A percentile compares a stretch with the other conserved stretches of the same genome.
Evolutionary conservation across 1,140 invertebrate species (phyloP).

Genomic region (Ceratosolen fusciceps): DNA sequence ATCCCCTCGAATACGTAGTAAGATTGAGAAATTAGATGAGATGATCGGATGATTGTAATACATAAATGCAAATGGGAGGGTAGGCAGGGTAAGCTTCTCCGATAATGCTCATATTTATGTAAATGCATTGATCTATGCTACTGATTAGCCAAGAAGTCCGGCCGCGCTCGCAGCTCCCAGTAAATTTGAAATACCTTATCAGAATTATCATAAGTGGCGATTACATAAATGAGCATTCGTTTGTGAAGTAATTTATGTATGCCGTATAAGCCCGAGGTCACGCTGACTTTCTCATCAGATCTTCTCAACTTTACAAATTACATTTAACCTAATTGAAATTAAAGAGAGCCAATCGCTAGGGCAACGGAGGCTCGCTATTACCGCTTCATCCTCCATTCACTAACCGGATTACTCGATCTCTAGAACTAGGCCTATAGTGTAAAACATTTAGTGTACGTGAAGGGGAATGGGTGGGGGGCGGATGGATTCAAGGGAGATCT

Average conservation of each 20-base stretch:
- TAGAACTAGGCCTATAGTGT: background rate
- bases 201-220: background rate
- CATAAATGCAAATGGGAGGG: too few species aligned
- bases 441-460: background rate
- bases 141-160: background rate
- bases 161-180: background rate
- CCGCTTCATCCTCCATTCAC: background rate
- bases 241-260: background rate
- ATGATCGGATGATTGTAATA: too few species aligned
- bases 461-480: background rate
- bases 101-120: background rate
- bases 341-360: background rate
- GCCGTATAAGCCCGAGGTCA: background rate
- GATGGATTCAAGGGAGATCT: background rate
- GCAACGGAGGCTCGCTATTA: background rate
- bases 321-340: background rate
- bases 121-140: background rate
- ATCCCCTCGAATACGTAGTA: too few species aligned
- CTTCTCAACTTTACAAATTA: background rate
- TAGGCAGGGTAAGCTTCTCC: too few species aligned
- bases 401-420: too few species aligned
- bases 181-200: background rate
- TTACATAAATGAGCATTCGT: background rate
- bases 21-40: too few species aligned
- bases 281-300: background rate